These are phyloP conservation scores for Drosophila rubida DNA, from an alignment of 2,888 invertebrate species.

Conservation along the genomic window DNA sequence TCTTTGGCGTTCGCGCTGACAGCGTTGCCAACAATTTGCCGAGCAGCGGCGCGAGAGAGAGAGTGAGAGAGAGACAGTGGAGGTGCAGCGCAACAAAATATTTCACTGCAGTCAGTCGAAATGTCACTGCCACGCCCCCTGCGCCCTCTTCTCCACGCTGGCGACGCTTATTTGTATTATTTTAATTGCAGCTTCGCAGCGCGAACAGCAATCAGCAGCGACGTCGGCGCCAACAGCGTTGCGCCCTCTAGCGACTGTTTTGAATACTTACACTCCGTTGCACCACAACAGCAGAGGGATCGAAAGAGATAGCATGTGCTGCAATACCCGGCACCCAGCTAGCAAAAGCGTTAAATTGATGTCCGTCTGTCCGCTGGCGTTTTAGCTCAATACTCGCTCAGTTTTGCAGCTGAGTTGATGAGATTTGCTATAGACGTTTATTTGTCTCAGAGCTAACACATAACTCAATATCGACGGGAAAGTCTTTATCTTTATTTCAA, in stretches of 20 bases:
- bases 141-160: neutral
- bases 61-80: neutral
- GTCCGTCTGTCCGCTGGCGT: neutral
- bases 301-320: too few species aligned
- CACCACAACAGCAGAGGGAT: neutral
- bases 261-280: neutral
- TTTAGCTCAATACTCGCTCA: neutral
- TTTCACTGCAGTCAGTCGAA: conserved; percentile 53
- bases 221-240: conserved; percentile 6
- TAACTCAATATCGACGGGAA: too few species aligned
- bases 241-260: neutral
- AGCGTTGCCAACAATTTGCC: conserved; percentile 37
- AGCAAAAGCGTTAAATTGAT: neutral
- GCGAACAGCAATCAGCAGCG: conserved; percentile 17
- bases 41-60: too few species aligned
- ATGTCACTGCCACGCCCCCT: conserved; percentile 25
- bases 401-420: neutral
- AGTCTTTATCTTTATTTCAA: too few species aligned
- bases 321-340: neutral
- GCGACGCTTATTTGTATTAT: conserved; percentile 59
- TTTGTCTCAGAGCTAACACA: neutral
- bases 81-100: conserved; percentile 38
- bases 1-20: conserved; percentile 43
- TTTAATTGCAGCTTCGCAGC: conserved; percentile 59
- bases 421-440: neutral